These are phyloP conservation scores for Musca vetustissima DNA, from an alignment of 1,140 invertebrate genomes.

Conservation along the genomic window DNA sequence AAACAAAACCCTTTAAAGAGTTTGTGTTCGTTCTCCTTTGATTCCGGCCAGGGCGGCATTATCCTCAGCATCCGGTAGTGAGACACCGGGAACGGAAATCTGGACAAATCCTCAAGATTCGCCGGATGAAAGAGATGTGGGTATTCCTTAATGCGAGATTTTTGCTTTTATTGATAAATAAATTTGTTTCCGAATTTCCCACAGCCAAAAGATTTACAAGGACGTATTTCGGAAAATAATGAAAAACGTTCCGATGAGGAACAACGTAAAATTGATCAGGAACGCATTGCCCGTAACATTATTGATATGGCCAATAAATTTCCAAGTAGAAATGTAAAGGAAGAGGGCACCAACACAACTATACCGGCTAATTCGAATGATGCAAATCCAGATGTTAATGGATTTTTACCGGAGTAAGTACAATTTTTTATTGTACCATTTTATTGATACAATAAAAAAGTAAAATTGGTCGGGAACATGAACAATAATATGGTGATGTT, in stretches of 20 bases:
- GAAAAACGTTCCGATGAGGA: conserved; percentile 44
- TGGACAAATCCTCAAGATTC: conserved; percentile 68
- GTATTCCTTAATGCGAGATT: not conserved
- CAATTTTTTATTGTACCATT: too few species aligned
- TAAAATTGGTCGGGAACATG: too few species aligned
- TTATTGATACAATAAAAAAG: too few species aligned
- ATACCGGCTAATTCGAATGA: not conserved
- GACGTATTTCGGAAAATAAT: conserved; percentile 46
- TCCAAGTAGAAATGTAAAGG: not conserved
- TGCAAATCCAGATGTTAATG: not conserved
- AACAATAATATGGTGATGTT: too few species aligned
- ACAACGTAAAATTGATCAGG: conserved; percentile 45
- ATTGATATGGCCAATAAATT: conserved; percentile 49
- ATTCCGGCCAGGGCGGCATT: conserved; percentile 73
- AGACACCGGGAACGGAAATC: conserved; percentile 62
- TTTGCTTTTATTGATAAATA: too few species aligned
- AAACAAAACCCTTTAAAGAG: conserved; percentile 57
- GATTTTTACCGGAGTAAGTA: conserved; percentile 8
- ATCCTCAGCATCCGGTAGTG: conserved; percentile 60
- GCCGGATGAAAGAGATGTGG: not conserved
- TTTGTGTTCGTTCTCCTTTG: conserved; percentile 76
- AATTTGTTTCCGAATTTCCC: conserved; percentile 6
- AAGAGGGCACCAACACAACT: not conserved
- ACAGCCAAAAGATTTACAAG: conserved; percentile 34
- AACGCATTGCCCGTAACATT: conserved; percentile 49